These are phyloP conservation scores for Ruditapes philippinarum DNA, from an alignment of 1,140 invertebrate genomes.

Conservation along the genomic window DNA sequence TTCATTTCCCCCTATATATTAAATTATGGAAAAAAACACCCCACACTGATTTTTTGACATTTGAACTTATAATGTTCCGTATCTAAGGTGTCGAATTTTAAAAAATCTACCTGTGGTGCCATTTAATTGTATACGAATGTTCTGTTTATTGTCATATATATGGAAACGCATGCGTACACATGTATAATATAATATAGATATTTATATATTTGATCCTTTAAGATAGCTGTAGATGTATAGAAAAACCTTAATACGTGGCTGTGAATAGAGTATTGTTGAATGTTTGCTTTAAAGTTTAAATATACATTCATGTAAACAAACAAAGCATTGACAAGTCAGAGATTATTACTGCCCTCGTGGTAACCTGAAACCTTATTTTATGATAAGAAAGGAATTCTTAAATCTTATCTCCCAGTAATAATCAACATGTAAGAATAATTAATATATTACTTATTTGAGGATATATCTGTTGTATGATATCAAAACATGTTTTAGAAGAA, in stretches of 20 bases:
- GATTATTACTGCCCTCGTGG: not conserved
- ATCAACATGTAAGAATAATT: not conserved
- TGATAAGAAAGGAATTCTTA: not conserved
- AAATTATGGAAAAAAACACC: too few species aligned
- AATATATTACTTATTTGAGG: too few species aligned
- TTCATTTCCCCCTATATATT: too few species aligned
- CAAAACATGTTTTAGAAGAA: too few species aligned
- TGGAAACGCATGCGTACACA: not conserved
- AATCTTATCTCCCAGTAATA: not conserved
- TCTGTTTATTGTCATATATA: too few species aligned
- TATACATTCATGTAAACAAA: constrained; percentile 38
- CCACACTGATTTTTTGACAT: too few species aligned
- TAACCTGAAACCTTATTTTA: not conserved
- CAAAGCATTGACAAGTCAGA: not conserved
- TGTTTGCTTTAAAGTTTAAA: constrained; percentile 54
- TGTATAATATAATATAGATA: not conserved
- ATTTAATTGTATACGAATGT: too few species aligned
- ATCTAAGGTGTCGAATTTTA: not conserved
- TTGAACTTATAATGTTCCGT: not conserved
- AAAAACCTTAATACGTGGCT: not conserved
- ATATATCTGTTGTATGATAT: too few species aligned
- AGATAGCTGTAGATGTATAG: not conserved
- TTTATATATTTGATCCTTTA: not conserved
- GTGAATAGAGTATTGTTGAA: not conserved
- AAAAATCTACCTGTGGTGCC: not conserved